Evolutionary conservation across 1,140 invertebrate genomes (phyloP), one percentile per base, ranked within the genome.

Genomic region (Ptiloglossa arizonensis): DNA sequence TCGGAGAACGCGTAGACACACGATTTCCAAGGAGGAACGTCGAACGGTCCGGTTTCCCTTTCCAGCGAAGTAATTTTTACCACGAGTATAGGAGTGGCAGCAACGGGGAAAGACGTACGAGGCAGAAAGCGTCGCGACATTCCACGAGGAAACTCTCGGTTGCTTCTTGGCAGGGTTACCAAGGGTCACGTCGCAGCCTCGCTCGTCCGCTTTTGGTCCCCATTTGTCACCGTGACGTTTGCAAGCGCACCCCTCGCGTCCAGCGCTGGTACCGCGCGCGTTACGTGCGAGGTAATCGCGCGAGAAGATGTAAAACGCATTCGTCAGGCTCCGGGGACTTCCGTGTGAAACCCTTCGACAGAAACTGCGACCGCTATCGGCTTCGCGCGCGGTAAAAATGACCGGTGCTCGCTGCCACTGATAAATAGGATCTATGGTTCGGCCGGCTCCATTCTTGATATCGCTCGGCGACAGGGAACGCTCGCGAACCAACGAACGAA

Each of bases 281-380:
- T 76, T 77, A 78, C 75, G 67, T 69, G 56, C 80, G 71, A 80
- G 84, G 74, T 86, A 78, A 80, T 82, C 57, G 77, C 79, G 67
- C 60, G 79, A 86, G 83, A 89, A 90, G 80, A 90, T 88, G 83
- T 86, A 88, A 89, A 89, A 86, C 85, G 85, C 83, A 90, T 89
- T 85, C 86, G 82, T 89, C 87, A 87, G 82, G 82, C 85, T 84
- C 68, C 52, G 35, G 59, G 72, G 76, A 87, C 82, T 80, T 83
- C 81, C 76, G 66, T 50, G 69, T 78, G 64, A 81, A 81, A 81
- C 83, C 79, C 79, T 76, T 82, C 80, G 74, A 81, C 79, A 81
- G 79, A 80, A 54, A 41, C 41, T 46, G 59, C 44, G 62, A n/a
- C 48, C 63, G 56, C 56, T 82, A 83, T 73, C 68, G 29, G 32